Conservation (phyloP, 1,140 invertebrate species). For the Zaprionus africanus region DNA sequence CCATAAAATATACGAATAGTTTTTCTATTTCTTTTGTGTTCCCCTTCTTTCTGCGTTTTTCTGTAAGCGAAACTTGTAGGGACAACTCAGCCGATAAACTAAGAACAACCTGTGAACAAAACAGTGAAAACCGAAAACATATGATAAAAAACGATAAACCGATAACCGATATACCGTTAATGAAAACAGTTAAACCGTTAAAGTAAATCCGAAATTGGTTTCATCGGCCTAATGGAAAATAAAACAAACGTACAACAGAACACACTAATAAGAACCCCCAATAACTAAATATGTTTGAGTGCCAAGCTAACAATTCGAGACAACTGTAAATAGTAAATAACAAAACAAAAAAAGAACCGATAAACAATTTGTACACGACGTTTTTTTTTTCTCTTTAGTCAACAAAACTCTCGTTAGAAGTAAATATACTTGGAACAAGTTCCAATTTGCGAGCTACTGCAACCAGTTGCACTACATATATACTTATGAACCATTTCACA, state of each 20-base stretch:
- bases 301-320: slow-evolving; percentile 82
- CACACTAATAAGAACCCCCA: slow-evolving; percentile 39
- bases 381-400: slow-evolving; percentile 1
- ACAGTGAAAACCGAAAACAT: slow-evolving; percentile 10
- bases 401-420: slow-evolving; percentile 4
- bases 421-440: slow-evolving; percentile 13
- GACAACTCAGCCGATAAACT: slow-evolving; percentile 42
- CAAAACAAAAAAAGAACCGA: slow-evolving; percentile 20
- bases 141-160: slow-evolving; percentile 15
- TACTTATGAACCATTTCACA: slow-evolving; percentile 10
- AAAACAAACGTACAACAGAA: slow-evolving; percentile 30
- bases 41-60: slow-evolving; percentile 45
- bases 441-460: slow-evolving; percentile 13
- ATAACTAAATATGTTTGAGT: slow-evolving; percentile 77
- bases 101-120: slow-evolving; percentile 33
- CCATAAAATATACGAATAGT: slow-evolving; percentile 24
- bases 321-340: slow-evolving; percentile 61
- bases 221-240: slow-evolving; percentile 68
- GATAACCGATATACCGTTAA: slow-evolving; percentile 22
- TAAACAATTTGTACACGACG: slow-evolving; percentile 11
- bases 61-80: slow-evolving; percentile 75
- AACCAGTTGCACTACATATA: slow-evolving; percentile 15
- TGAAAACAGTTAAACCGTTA: slow-evolving; percentile 22
- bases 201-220: slow-evolving; percentile 70
- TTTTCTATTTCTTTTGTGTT: slow-evolving; percentile 64